Conservation (phyloP, 2,113 vertebrate species). For the Festucalex cinctus region DNA sequence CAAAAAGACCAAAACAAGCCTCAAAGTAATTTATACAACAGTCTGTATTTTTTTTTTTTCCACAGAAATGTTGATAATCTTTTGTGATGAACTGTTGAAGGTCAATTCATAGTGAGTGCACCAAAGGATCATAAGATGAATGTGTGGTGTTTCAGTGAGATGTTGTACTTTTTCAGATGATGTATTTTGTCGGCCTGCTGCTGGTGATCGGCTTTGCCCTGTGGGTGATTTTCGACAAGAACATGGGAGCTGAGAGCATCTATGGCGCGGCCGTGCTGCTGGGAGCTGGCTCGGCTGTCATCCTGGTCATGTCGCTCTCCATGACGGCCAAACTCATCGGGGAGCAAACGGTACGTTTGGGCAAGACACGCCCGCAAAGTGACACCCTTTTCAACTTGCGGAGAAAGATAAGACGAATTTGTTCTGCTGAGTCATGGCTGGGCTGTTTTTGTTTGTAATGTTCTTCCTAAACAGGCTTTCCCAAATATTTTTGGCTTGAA, state of each 20-base stretch:
- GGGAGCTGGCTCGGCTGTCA: conserved; percentile 77
- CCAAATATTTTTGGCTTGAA: background rate
- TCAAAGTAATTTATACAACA: background rate
- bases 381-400: background rate
- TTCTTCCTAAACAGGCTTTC: background rate
- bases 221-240: conserved; percentile 74
- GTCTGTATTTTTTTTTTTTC: background rate
- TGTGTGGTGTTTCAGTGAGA: background rate
- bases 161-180: conserved; percentile 66
- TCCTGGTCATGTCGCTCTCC: conserved; percentile 86
- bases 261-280: conserved; percentile 75
- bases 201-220: conserved; percentile 76
- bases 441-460: background rate
- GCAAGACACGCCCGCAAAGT: background rate
- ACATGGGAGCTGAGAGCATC: conserved; percentile 61
- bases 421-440: conserved; percentile 1
- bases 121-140: background rate
- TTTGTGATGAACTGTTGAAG: background rate
- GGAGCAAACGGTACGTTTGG: conserved; percentile 75
- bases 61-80: background rate
- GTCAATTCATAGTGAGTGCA: background rate
- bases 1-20: too few relatives aligned
- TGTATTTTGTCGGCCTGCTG: conserved; percentile 80
- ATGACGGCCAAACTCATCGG: conserved; percentile 89
- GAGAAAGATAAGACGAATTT: background rate